Conservation (phyloP, 1,140 invertebrate genomes). For the Hylaeus volcanicus region DNA sequence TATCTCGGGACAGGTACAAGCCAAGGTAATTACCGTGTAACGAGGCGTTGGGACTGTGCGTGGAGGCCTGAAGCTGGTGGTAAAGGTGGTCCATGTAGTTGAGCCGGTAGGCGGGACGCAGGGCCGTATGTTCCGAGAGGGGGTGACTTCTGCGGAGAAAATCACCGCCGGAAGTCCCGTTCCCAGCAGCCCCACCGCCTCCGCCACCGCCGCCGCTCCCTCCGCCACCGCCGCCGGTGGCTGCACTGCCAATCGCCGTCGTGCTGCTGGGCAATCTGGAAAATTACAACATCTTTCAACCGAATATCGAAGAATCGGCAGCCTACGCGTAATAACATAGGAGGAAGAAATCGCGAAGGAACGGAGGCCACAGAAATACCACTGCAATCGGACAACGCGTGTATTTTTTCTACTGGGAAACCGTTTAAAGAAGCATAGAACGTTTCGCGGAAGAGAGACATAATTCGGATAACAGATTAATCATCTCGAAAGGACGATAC, state of each 20-base stretch:
- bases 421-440: background rate
- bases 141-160: conserved; percentile 79
- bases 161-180: conserved; percentile 76
- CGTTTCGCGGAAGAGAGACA: background rate
- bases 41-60: conserved; percentile 82
- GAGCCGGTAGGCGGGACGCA: conserved; percentile 79
- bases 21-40: conserved; percentile 77
- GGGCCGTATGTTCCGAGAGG: conserved; percentile 77
- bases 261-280: conserved; percentile 77
- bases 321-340: too few relatives aligned
- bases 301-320: too few relatives aligned
- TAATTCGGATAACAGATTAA: conserved; percentile 20
- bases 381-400: too few relatives aligned
- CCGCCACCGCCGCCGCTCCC: conserved; percentile 66
- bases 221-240: conserved; percentile 71
- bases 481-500: conserved; percentile 38
- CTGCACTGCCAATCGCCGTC: conserved; percentile 75
- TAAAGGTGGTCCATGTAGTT: conserved; percentile 81
- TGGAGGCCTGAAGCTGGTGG: conserved; percentile 80
- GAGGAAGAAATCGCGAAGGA: too few relatives aligned
- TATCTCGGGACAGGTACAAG: conserved; percentile 40
- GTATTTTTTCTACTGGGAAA: background rate
- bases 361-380: too few relatives aligned
- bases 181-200: conserved; percentile 69
- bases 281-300: conserved; percentile 7